phyloP scores from a whole-genome alignment of 2,888 invertebrate species.

The Campoplex capitator region DNA sequence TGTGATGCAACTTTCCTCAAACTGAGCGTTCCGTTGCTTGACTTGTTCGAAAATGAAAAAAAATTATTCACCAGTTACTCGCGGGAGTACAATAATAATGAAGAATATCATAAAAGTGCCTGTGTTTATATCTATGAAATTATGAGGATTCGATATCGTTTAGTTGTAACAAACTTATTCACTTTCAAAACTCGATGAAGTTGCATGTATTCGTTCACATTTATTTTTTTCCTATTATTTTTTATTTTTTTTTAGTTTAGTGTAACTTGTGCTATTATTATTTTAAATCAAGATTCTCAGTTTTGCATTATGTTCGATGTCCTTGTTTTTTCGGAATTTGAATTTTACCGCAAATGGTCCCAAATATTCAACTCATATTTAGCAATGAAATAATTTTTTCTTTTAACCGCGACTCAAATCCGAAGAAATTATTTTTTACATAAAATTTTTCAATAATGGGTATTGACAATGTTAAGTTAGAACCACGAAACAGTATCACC shows the following conservation, averaged over 20 bases:
- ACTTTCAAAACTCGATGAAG: neutral
- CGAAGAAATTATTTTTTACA: neutral
- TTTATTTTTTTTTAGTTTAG: no score
- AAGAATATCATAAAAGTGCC: neutral
- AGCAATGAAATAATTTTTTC: neutral
- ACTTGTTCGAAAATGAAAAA: constrained; percentile 10
- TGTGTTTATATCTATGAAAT: neutral
- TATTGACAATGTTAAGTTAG: neutral
- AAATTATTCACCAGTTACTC: constrained; percentile 19
- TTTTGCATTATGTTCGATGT: no score
- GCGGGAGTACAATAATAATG: neutral
- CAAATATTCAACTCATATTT: neutral
- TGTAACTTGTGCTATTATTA: neutral
- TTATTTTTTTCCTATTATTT: neutral
- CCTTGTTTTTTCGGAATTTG: neutral
- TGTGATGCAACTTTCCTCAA: neutral
- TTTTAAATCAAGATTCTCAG: no score
- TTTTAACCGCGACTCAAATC: neutral
- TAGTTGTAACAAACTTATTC: constrained; percentile 7
- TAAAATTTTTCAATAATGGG: neutral
- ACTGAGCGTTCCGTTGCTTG: neutral
- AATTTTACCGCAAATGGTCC: neutral
- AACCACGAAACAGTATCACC: neutral
- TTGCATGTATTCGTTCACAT: neutral
- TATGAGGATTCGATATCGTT: neutral